Percentiles rank a stretch among this genome's conserved stretches.
Conservation (phyloP, 2,113 vertebrate species). For the Ellobius talpinus region DNA sequence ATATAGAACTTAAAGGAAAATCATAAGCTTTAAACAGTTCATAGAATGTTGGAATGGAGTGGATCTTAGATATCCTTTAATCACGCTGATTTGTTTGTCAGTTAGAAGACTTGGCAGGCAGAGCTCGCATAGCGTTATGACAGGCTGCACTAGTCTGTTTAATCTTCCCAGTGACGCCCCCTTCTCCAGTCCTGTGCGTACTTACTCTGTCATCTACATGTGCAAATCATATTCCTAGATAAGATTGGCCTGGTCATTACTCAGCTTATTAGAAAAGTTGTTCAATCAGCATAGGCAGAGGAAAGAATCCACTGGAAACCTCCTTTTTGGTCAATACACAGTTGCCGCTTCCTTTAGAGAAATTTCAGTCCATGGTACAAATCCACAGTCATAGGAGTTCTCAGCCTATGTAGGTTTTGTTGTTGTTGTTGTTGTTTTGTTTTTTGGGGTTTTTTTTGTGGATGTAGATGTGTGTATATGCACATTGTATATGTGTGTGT, state of each 20-base stretch:
- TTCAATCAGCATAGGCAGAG: not conserved
- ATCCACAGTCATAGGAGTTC: not conserved
- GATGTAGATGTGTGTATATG: no score
- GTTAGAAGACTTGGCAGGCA: not conserved
- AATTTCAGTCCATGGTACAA: not conserved
- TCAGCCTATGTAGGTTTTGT: not conserved
- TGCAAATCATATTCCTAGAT: conserved; percentile 7
- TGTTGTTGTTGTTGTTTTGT: no score
- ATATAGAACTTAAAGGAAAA: not conserved
- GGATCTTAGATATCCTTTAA: not conserved
- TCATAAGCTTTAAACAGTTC: not conserved
- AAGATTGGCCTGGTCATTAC: conserved; percentile 2
- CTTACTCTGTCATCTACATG: not conserved
- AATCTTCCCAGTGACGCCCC: not conserved
- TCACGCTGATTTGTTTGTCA: conserved; percentile 1
- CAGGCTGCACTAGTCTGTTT: not conserved
- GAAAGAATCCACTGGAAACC: not conserved
- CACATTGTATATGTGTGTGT: not conserved
- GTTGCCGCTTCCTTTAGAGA: not conserved
- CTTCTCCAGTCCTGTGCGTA: not conserved
- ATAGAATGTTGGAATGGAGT: not conserved
- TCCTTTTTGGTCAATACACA: not conserved
- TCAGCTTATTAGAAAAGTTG: not conserved
- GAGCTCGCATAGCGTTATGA: not conserved
- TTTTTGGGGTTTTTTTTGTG: no score